A percentile compares a stretch with the other conserved stretches of the same genome.
Evolutionary conservation across 2,113 vertebrate species (phyloP).

Genomic region (Aphelocoma coerulescens): DNA sequence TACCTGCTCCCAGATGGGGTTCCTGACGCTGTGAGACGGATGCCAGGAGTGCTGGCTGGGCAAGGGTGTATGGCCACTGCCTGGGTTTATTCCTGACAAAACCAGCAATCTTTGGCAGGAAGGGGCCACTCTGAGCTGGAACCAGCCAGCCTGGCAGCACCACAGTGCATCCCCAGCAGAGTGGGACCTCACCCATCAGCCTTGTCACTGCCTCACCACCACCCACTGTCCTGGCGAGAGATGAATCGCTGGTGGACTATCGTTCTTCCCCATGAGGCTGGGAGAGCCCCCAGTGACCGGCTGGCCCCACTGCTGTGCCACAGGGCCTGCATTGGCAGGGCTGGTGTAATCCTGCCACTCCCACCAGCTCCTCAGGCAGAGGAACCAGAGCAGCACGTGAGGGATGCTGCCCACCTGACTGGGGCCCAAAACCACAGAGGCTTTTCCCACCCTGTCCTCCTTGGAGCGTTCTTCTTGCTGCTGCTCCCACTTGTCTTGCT

Average conservation of each 20-base stretch:
- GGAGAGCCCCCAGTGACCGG: background rate
- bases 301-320: background rate
- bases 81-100: background rate
- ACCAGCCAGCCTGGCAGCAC: background rate
- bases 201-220: fast-evolving
- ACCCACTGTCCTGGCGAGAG: too few relatives aligned
- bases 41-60: background rate
- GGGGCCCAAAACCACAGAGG: too few relatives aligned
- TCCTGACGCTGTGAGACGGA: background rate
- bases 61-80: background rate
- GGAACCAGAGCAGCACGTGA: fast-evolving
- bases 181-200: background rate
- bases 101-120: background rate
- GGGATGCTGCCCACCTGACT: fast-evolving
- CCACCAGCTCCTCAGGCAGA: fast-evolving
- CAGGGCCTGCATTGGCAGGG: background rate
- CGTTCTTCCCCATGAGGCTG: background rate
- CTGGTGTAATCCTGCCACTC: too few relatives aligned
- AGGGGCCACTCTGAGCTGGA: background rate
- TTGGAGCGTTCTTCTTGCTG: background rate
- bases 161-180: background rate
- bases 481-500: fast-evolving
- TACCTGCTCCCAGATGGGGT: constrained; percentile 54
- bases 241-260: background rate
- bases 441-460: background rate